Percentiles rank a stretch among this genome's conserved stretches.
Conservation (phyloP, 2,113 vertebrate genomes). For the Notarius quadriscutis region DNA sequence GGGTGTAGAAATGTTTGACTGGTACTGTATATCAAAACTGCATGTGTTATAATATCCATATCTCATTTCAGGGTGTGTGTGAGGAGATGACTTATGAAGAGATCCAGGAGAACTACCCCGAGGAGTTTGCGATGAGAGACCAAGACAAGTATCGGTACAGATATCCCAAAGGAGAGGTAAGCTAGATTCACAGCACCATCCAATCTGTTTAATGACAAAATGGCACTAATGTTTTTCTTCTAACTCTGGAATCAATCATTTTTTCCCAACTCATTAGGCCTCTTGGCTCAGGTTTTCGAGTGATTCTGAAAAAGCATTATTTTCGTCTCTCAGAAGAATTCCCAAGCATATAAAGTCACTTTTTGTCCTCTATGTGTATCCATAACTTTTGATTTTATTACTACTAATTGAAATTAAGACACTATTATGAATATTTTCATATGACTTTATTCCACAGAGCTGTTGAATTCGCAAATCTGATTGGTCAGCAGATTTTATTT, state of each 20-base stretch:
- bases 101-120: constrained; percentile 81
- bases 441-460: background rate
- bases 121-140: constrained; percentile 86
- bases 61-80: constrained; percentile 79
- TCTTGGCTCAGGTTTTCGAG: background rate
- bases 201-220: background rate
- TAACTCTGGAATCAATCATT: background rate
- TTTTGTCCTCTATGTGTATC: background rate
- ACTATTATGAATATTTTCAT: background rate
- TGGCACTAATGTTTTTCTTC: background rate
- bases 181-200: background rate
- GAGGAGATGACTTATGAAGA: constrained; percentile 91
- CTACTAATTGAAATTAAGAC: background rate
- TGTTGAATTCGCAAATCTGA: background rate
- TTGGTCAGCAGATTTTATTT: background rate
- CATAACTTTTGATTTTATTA: background rate
- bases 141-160: constrained; percentile 94
- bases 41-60: background rate
- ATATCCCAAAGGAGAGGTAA: constrained; percentile 89
- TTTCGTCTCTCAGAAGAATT: background rate
- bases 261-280: background rate
- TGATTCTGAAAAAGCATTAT: background rate
- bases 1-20: too few species aligned
- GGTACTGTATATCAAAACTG: background rate
- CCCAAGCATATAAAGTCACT: background rate